phyloP scores from a whole-genome alignment of 2,113 vertebrate genomes.

The Spea multiplicata region DNA sequence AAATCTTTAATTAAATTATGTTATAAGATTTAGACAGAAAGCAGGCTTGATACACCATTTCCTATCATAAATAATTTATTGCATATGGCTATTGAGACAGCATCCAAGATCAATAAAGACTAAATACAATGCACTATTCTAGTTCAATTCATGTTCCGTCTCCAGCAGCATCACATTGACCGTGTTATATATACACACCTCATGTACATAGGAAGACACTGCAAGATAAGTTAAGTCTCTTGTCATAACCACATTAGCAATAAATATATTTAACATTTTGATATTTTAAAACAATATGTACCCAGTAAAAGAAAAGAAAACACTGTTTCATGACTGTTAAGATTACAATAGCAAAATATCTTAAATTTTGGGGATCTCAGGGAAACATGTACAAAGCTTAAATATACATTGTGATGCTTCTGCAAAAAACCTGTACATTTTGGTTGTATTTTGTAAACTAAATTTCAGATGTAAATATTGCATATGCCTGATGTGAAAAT shows the following conservation, averaged over 20 bases:
- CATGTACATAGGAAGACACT: conserved; percentile 92
- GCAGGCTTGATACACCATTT: conserved; percentile 45
- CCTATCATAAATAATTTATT: conserved; percentile 98
- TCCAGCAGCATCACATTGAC: conserved; percentile 83
- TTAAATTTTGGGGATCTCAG: conserved; percentile 81
- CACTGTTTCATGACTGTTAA: conserved; percentile 87
- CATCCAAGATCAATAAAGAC: conserved; percentile 91
- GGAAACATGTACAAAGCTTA: conserved; percentile 85
- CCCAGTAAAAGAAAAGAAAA: conserved; percentile 76
- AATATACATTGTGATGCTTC: conserved; percentile 80
- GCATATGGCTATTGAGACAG: conserved; percentile 91
- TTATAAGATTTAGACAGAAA: conserved; percentile 42
- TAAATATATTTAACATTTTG: conserved; percentile 82
- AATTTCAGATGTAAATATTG: conserved; percentile 95
- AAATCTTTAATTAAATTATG: background rate
- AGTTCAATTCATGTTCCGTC: conserved; percentile 79
- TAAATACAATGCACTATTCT: conserved; percentile 87
- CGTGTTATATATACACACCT: conserved; percentile 64
- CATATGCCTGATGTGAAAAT: conserved; percentile 91
- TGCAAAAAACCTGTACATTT: conserved; percentile 92
- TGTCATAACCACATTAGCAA: conserved; percentile 71
- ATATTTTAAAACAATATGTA: conserved; percentile 82
- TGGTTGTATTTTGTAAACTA: conserved; percentile 98
- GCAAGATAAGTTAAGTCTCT: conserved; percentile 78
- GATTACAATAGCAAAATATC: conserved; percentile 87